These are phyloP conservation scores for Drosophila paramelanica DNA, from an alignment of 2,888 invertebrate species.

Conservation along the genomic window DNA sequence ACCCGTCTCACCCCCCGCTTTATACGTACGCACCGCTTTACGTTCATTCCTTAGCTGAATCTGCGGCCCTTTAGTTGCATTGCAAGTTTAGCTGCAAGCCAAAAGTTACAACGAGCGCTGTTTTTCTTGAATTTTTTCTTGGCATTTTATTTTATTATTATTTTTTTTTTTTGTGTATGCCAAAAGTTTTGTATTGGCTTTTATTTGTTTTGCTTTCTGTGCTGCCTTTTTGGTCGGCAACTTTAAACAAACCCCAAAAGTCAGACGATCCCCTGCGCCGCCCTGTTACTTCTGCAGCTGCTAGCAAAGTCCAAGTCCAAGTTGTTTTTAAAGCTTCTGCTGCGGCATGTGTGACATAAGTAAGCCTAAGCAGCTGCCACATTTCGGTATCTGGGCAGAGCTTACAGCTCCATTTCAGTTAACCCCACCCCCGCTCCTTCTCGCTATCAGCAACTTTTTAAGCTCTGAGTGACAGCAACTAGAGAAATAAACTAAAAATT, in stretches of 20 bases:
- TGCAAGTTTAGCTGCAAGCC: constrained; percentile 53
- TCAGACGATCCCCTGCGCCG: constrained; percentile 12
- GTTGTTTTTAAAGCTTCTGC: constrained; percentile 49
- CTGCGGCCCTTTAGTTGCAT: constrained; percentile 22
- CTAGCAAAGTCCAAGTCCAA: constrained; percentile 36
- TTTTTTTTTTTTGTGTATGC: constrained; percentile 14
- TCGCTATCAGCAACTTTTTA: constrained; percentile 11
- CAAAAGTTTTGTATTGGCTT: constrained; percentile 65
- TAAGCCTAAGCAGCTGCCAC: constrained; percentile 69
- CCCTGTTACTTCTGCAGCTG: too few species aligned
- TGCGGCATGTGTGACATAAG: constrained; percentile 71
- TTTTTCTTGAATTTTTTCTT: constrained; percentile 39
- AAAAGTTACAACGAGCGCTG: constrained; percentile 65
- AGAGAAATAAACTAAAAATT: constrained; percentile 6
- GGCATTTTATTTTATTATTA: constrained; percentile 1
- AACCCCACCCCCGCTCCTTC: too few species aligned
- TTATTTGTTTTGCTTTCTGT: constrained; percentile 63
- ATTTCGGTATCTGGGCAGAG: constrained; percentile 27
- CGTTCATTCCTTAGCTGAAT: constrained; percentile 2
- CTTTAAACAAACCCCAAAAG: constrained; percentile 67
- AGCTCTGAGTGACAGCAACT: constrained; percentile 28
- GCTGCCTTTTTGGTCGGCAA: constrained; percentile 31
- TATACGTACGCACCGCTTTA: neutral
- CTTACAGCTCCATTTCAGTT: constrained; percentile 41
- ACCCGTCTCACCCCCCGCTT: neutral